A percentile compares a stretch with the other conserved stretches of the same genome.
Conservation (phyloP, 2,888 invertebrate genomes). For the Xestia sexstrigata region DNA sequence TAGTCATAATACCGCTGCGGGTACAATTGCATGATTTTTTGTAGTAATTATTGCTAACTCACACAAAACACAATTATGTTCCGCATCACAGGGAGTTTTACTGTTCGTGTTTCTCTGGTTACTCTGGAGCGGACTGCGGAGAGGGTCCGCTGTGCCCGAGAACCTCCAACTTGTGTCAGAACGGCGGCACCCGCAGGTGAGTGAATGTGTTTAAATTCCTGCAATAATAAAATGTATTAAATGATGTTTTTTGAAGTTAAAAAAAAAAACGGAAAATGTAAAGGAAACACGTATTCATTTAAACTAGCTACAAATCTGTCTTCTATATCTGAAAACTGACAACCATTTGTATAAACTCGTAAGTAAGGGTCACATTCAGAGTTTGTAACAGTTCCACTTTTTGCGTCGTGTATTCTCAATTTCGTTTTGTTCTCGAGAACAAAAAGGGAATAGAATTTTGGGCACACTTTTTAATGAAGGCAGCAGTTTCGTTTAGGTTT, state of each 20-base stretch:
- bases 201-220: conserved; percentile 20
- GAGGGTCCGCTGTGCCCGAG: conserved; percentile 94
- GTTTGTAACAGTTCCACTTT: conserved; percentile 40
- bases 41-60: neutral
- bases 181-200: conserved; percentile 97
- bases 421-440: conserved; percentile 47
- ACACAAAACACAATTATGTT: conserved; percentile 43
- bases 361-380: neutral
- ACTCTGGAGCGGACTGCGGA: conserved; percentile 95
- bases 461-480: neutral
- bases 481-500: neutral
- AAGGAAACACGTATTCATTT: neutral
- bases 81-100: conserved; percentile 92
- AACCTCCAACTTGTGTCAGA: conserved; percentile 92
- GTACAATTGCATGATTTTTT: neutral
- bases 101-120: conserved; percentile 95
- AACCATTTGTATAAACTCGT: conserved; percentile 12
- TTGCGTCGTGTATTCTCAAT: conserved; percentile 62
- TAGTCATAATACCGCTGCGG: neutral
- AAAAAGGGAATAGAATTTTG: conserved; percentile 52
- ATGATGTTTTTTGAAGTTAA: neutral
- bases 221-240: neutral
- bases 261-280: neutral
- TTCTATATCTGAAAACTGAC: conserved; percentile 2
- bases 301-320: neutral